A percentile compares a stretch with the other conserved stretches of the same genome.
Conservation (phyloP, 2,113 vertebrate genomes). For the Ctenodactylus gundi region DNA sequence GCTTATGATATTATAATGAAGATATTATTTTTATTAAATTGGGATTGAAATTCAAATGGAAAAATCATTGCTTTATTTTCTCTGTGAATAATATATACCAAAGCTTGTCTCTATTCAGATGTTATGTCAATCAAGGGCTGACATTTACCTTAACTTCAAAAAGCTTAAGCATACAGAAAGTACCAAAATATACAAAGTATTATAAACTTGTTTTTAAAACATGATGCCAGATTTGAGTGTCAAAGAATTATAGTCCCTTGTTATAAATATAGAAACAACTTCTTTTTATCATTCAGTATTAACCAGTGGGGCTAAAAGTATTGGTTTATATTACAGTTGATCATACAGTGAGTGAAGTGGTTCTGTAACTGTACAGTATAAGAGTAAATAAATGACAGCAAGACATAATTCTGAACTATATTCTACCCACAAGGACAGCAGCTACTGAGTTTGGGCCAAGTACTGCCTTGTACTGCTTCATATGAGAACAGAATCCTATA, state of each 20-base stretch:
- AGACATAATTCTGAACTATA: background rate
- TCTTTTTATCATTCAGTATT: constrained; percentile 78
- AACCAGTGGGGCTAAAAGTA: constrained; percentile 75
- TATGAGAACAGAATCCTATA: background rate
- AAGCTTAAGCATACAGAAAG: background rate
- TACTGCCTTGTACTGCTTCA: background rate
- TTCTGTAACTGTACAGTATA: background rate
- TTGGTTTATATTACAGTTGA: constrained; percentile 70
- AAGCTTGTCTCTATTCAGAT: background rate
- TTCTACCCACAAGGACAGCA: background rate
- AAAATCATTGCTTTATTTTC: background rate
- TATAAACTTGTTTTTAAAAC: background rate
- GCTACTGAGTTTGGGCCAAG: background rate
- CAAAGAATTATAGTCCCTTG: constrained; percentile 71
- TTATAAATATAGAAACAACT: constrained; percentile 66
- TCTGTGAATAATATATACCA: constrained; percentile 4
- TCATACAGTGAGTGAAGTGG: background rate
- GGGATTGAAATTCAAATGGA: background rate
- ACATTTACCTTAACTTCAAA: background rate
- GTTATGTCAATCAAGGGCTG: background rate
- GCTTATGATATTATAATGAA: background rate
- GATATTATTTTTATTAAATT: constrained; percentile 4
- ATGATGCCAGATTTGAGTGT: constrained; percentile 46
- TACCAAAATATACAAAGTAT: background rate
- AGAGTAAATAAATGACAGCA: background rate